Evolutionary conservation across 2,797 vertebrate genomes (phyloP).

Genomic region (Pygocentrus nattereri): DNA sequence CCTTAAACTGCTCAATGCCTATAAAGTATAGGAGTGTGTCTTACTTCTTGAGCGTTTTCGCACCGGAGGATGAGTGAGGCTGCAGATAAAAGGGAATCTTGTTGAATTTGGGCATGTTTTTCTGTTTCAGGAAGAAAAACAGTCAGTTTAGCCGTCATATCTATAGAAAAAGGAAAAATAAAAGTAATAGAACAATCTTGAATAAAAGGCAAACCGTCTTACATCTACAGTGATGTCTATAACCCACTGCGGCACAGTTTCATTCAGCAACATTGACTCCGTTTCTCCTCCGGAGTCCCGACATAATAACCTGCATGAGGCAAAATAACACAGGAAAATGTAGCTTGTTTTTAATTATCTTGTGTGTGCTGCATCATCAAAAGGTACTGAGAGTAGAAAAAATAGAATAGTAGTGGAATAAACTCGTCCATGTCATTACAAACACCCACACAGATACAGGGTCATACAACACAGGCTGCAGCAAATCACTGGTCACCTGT

Average conservation of each 20-base stretch:
- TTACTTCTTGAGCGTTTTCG: conserved; percentile 99
- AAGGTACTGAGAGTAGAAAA: too few relatives aligned
- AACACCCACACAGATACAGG: too few relatives aligned
- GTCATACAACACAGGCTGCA: too few relatives aligned
- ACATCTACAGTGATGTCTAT: conserved; percentile 99
- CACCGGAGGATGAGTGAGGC: conserved; percentile 97
- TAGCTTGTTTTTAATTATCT: too few relatives aligned
- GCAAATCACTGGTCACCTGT: too few relatives aligned
- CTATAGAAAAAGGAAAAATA: background rate
- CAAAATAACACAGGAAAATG: too few relatives aligned
- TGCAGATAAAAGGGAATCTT: conserved; percentile 99
- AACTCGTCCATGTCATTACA: too few relatives aligned
- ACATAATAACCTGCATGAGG: conserved; percentile 87
- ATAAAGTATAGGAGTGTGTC: conserved; percentile 50
- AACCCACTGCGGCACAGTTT: conserved; percentile 98
- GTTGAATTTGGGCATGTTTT: conserved; percentile 99
- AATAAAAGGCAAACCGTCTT: conserved; percentile 68
- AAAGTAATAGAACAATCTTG: background rate
- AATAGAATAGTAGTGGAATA: too few relatives aligned
- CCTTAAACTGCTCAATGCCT: too few relatives aligned
- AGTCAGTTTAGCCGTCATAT: too few relatives aligned
- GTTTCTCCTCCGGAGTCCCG: conserved; percentile 98
- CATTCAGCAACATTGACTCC: conserved; percentile 97
- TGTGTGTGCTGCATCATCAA: too few relatives aligned
- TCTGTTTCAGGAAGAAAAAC: conserved; percentile 79